Percentiles rank a stretch among this genome's conserved stretches.
Evolutionary conservation across 2,797 vertebrate genomes (phyloP).

Genomic region (Tadarida brasiliensis): DNA sequence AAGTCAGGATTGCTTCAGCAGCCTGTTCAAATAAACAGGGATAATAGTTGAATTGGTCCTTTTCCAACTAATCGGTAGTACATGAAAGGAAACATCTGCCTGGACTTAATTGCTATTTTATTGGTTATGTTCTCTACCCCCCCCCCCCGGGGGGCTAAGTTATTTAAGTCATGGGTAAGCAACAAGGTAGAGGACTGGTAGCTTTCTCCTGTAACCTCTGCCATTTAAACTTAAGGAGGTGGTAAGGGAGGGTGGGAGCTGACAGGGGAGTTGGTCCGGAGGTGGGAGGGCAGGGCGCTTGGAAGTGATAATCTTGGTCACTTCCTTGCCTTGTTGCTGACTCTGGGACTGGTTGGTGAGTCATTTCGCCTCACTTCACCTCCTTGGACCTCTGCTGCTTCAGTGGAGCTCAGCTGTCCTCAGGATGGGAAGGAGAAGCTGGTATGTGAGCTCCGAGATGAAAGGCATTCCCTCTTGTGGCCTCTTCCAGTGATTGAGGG

Average conservation of each 20-base stretch:
- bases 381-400: constrained; percentile 33
- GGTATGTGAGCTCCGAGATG: neutral
- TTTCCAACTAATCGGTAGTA: constrained; percentile 63
- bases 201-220: constrained; percentile 23
- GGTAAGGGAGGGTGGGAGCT: neutral
- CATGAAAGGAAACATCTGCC: constrained; percentile 81
- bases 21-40: constrained; percentile 76
- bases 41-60: constrained; percentile 65
- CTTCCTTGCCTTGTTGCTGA: constrained; percentile 66
- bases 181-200: constrained; percentile 32
- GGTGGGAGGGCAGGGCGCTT: neutral
- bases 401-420: neutral
- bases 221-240: neutral
- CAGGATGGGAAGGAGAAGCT: neutral
- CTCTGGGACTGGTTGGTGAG: constrained; percentile 49
- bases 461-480: neutral
- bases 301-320: constrained; percentile 51
- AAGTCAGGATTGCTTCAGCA: constrained; percentile 73
- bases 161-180: constrained; percentile 41
- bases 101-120: constrained; percentile 75
- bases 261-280: neutral
- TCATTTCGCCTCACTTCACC: constrained; percentile 58
- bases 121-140: constrained; percentile 53
- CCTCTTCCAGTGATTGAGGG: neutral
- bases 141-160: neutral